A percentile compares a stretch with the other conserved stretches of the same genome.
These are phyloP conservation scores for Mohoua ochrocephala DNA, from an alignment of 2,113 vertebrate genomes.

Conservation along the genomic window DNA sequence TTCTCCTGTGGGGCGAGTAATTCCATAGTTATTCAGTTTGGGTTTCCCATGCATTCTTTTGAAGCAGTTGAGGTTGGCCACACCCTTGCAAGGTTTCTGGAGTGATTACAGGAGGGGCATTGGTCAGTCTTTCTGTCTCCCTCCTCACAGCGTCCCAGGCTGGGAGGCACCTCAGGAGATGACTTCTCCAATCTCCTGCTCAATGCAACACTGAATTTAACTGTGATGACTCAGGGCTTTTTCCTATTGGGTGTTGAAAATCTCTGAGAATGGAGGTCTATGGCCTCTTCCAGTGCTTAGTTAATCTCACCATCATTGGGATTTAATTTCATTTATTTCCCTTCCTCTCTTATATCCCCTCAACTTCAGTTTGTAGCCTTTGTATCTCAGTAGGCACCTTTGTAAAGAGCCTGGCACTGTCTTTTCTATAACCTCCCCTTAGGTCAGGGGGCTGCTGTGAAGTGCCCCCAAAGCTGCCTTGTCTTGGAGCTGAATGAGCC, in stretches of 20 bases:
- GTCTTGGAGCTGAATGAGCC: background rate
- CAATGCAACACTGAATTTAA: background rate
- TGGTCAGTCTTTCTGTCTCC: background rate
- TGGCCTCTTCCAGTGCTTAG: background rate
- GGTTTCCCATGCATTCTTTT: background rate
- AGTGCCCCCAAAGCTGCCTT: background rate
- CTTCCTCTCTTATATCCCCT: accelerated
- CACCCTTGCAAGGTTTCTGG: background rate
- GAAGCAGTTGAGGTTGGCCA: background rate
- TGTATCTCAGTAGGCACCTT: background rate
- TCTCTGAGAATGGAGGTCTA: background rate
- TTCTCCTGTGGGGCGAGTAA: background rate
- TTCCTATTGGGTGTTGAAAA: background rate
- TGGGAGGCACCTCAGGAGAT: background rate
- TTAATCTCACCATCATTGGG: background rate
- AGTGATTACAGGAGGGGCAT: background rate
- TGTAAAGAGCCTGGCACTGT: background rate
- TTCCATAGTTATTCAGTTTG: background rate
- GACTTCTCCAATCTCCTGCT: background rate
- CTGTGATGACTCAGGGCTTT: background rate
- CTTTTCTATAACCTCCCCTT: background rate
- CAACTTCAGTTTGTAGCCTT: background rate
- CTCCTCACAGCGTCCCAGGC: background rate
- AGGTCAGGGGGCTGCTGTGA: background rate
- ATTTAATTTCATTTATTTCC: background rate